phyloP scores from a whole-genome alignment of 2,113 vertebrate species.

The Recurvirostra avosetta region DNA sequence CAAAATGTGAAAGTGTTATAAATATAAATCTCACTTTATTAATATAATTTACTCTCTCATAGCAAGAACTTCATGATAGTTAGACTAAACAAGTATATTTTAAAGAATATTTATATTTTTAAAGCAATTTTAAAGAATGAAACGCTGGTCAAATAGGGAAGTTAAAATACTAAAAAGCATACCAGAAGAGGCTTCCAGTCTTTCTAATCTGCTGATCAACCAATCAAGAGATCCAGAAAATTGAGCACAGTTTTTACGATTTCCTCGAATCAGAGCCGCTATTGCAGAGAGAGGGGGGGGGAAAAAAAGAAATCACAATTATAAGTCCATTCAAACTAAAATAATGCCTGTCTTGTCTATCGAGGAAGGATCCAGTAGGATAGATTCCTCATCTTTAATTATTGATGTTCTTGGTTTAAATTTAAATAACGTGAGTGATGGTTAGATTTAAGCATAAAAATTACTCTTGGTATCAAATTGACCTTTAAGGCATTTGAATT shows the following conservation, averaged over 20 bases:
- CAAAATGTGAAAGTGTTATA: not conserved
- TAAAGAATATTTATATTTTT: too few relatives aligned
- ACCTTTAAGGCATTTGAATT: not conserved
- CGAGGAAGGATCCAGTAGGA: not conserved
- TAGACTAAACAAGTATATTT: not conserved
- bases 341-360: not conserved
- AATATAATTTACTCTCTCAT: not conserved
- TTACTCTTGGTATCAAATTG: not conserved
- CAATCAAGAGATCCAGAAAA: slow-evolving; percentile 95
- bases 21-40: not conserved
- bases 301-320: not conserved
- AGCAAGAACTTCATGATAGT: not conserved
- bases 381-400: not conserved
- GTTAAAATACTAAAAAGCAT: slow-evolving; percentile 36
- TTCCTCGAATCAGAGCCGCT: slow-evolving; percentile 95
- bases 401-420: not conserved
- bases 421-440: not conserved
- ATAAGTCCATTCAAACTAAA: not conserved
- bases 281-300: not conserved
- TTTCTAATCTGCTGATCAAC: slow-evolving; percentile 93
- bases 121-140: not conserved
- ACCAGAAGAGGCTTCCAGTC: slow-evolving; percentile 95
- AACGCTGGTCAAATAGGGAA: not conserved
- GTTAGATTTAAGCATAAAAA: not conserved
- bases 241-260: slow-evolving; percentile 97